Evolutionary conservation across 2,113 vertebrate genomes (phyloP).

Genomic region (Neotragus pygmaeus): DNA sequence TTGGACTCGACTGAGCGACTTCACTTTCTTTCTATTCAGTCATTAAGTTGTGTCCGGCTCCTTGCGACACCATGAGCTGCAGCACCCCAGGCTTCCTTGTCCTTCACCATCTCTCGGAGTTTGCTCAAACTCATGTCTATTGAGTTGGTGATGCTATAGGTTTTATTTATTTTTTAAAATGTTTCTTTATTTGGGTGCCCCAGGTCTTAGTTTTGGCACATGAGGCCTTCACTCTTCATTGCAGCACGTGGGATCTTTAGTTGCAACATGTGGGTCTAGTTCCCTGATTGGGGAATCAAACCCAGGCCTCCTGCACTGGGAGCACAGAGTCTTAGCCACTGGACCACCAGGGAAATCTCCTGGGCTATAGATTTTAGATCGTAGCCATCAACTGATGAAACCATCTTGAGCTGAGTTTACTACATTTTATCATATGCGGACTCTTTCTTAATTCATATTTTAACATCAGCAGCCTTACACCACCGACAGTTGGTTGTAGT

Average conservation of each 20-base stretch:
- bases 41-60: neutral
- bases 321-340: neutral
- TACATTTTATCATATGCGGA: accelerated
- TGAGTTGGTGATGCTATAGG: neutral
- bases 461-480: neutral
- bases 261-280: neutral
- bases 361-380: neutral
- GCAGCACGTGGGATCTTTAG: neutral
- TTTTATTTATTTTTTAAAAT: neutral
- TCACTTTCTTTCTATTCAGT: neutral
- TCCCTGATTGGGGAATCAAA: neutral
- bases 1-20: accelerated
- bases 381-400: neutral
- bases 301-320: neutral
- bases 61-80: neutral
- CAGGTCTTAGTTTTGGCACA: neutral
- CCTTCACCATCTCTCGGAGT: neutral
- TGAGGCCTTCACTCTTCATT: neutral
- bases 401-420: neutral
- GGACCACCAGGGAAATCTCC: neutral
- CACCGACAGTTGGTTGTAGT: accelerated
- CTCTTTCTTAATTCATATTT: neutral
- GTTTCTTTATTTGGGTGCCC: neutral
- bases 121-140: neutral
- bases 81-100: neutral